These are phyloP conservation scores for Montifringilla adamsi DNA, from an alignment of 2,113 vertebrate genomes.

Conservation along the genomic window DNA sequence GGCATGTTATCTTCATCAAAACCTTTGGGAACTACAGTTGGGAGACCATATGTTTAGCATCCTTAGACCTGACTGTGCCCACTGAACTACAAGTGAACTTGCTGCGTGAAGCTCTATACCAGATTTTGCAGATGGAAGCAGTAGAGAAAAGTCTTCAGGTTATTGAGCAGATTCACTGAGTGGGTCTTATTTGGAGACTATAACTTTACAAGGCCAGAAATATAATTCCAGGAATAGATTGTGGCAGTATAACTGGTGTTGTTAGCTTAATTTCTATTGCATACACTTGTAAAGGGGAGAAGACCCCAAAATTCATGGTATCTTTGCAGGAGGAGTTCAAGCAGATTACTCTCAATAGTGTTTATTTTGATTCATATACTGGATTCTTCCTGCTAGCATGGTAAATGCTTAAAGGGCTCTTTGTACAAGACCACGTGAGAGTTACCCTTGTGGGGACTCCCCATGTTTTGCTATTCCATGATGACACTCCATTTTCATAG, in stretches of 20 bases:
- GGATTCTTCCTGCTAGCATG: background rate
- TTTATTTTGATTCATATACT: background rate
- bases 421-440: background rate
- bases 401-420: background rate
- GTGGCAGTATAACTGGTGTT: background rate
- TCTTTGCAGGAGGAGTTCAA: background rate
- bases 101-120: background rate
- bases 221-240: background rate
- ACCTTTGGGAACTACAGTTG: background rate
- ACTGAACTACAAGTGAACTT: background rate
- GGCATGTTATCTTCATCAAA: background rate
- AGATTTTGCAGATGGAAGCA: background rate
- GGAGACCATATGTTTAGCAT: background rate
- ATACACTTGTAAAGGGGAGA: background rate
- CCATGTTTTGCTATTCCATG: background rate
- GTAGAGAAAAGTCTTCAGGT: background rate
- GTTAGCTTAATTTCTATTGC: background rate
- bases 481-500: background rate
- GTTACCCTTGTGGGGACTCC: background rate
- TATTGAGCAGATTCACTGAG: background rate
- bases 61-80: background rate
- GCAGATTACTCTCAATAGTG: background rate
- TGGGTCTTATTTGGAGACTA: background rate
- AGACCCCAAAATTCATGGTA: background rate
- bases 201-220: background rate